Evolutionary conservation across 1,140 invertebrate species (phyloP).

Genomic region (Periplaneta americana): DNA sequence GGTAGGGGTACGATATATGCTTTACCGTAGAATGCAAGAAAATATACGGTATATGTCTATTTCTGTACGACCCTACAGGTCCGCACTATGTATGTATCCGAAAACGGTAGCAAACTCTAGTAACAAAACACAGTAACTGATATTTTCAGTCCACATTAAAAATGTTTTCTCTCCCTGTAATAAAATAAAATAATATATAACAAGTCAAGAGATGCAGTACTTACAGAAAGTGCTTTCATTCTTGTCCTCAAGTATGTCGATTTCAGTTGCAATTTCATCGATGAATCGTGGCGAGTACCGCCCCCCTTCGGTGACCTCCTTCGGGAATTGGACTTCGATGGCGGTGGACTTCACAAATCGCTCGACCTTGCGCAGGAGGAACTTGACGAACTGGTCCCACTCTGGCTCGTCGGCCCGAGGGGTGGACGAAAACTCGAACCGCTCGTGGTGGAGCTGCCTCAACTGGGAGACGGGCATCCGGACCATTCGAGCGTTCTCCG

Average conservation of each 20-base stretch:
- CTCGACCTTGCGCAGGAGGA: constrained; percentile 58
- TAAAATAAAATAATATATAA: background rate
- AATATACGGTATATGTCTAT: too few species aligned
- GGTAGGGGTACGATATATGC: too few species aligned
- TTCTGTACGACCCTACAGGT: too few species aligned
- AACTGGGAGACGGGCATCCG: constrained; percentile 57
- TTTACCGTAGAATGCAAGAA: too few species aligned
- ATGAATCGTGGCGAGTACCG: constrained; percentile 70
- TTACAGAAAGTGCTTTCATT: constrained; percentile 72
- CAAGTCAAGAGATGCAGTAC: constrained; percentile 31
- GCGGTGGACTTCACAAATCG: constrained; percentile 70
- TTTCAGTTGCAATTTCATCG: constrained; percentile 74
- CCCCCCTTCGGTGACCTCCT: constrained; percentile 57
- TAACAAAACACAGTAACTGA: too few species aligned
- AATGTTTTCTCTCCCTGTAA: too few species aligned
- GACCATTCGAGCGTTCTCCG: constrained; percentile 60
- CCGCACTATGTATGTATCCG: too few species aligned
- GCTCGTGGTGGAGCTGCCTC: constrained; percentile 50
- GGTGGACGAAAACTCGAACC: constrained; percentile 15
- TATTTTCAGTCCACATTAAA: too few species aligned
- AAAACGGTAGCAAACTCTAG: too few species aligned
- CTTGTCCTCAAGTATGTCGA: constrained; percentile 73
- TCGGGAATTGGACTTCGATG: constrained; percentile 62
- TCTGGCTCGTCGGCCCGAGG: constrained; percentile 57
- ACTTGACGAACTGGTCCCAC: constrained; percentile 73